Percentiles rank a stretch among this genome's conserved stretches.
Evolutionary conservation across 2,888 invertebrate species (phyloP).

Genomic region (Argynnis bischoffii): DNA sequence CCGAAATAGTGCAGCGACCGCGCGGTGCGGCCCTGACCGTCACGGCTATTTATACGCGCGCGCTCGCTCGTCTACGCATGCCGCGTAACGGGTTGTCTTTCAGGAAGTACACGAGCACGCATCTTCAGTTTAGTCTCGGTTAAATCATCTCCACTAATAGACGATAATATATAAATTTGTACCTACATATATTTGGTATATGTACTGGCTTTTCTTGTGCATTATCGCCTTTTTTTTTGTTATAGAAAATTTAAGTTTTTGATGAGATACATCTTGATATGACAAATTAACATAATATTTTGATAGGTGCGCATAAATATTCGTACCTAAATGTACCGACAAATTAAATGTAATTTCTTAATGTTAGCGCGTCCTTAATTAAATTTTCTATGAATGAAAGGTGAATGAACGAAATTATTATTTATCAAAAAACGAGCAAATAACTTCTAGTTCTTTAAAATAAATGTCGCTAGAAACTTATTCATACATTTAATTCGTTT

Average conservation of each 20-base stretch:
- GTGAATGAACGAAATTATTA: slow-evolving; percentile 13
- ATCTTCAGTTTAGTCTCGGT: slow-evolving; percentile 3
- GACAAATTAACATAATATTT: too few relatives aligned
- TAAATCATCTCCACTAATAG: slow-evolving; percentile 11
- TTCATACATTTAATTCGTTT: too few relatives aligned
- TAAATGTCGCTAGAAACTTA: too few relatives aligned
- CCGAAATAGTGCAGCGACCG: slow-evolving; percentile 41
- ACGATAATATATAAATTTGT: neutral
- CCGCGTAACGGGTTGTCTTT: slow-evolving; percentile 27
- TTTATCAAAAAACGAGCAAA: slow-evolving; percentile 5
- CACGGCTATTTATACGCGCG: slow-evolving; percentile 61
- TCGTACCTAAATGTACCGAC: neutral
- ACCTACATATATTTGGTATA: neutral
- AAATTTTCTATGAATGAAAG: slow-evolving; percentile 8
- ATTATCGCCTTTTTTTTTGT: too few relatives aligned
- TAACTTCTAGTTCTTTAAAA: neutral
- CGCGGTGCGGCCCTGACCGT: slow-evolving; percentile 53
- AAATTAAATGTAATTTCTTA: neutral
- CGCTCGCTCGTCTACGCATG: slow-evolving; percentile 41
- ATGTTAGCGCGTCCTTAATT: neutral
- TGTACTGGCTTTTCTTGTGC: too few relatives aligned
- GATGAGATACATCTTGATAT: too few relatives aligned
- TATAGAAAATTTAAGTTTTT: too few relatives aligned
- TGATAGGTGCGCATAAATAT: neutral
- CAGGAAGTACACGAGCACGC: slow-evolving; percentile 19